phyloP scores from a whole-genome alignment of 2,888 invertebrate species.

The Hecatera dysodea region DNA sequence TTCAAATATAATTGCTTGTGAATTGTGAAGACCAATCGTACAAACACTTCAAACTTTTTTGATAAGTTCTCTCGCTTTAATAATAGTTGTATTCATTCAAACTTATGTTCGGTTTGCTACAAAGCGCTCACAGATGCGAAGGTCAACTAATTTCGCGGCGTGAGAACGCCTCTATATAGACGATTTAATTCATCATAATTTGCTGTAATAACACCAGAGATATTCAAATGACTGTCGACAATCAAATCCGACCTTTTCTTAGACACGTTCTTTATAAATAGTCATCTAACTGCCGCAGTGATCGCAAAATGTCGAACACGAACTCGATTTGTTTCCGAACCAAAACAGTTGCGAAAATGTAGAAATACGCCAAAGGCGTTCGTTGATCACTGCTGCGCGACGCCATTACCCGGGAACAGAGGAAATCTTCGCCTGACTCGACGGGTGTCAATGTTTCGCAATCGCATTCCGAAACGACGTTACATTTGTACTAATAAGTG shows the following conservation, averaged over 20 bases:
- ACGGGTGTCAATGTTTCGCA: slow-evolving; percentile 71
- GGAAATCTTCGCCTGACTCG: slow-evolving; percentile 72
- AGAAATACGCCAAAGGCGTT: slow-evolving; percentile 81
- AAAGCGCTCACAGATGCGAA: slow-evolving; percentile 81
- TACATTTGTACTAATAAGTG: slow-evolving; percentile 73
- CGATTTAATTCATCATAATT: slow-evolving; percentile 89
- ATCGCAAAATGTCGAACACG: slow-evolving; percentile 90
- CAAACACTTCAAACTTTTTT: slow-evolving; percentile 63
- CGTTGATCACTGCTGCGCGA: slow-evolving; percentile 67
- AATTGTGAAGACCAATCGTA: slow-evolving; percentile 66
- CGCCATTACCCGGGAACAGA: slow-evolving; percentile 71
- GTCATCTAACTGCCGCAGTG: slow-evolving; percentile 88
- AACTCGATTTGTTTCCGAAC: slow-evolving; percentile 88
- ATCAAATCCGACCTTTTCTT: slow-evolving; percentile 90
- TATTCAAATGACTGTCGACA: slow-evolving; percentile 90
- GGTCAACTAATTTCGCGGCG: slow-evolving; percentile 87
- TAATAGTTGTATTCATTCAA: slow-evolving; percentile 67
- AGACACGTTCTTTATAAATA: slow-evolving; percentile 90
- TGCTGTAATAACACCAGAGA: slow-evolving; percentile 88
- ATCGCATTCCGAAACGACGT: slow-evolving; percentile 71
- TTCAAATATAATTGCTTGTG: slow-evolving; percentile 68
- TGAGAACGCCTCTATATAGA: slow-evolving; percentile 87
- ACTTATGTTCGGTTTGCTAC: slow-evolving; percentile 73
- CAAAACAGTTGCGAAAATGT: slow-evolving; percentile 85
- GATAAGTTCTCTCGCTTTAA: slow-evolving; percentile 67